Evolutionary conservation across 2,113 vertebrate genomes (phyloP), one percentile per base, ranked within the genome.

Genomic region (Cygnus atratus): DNA sequence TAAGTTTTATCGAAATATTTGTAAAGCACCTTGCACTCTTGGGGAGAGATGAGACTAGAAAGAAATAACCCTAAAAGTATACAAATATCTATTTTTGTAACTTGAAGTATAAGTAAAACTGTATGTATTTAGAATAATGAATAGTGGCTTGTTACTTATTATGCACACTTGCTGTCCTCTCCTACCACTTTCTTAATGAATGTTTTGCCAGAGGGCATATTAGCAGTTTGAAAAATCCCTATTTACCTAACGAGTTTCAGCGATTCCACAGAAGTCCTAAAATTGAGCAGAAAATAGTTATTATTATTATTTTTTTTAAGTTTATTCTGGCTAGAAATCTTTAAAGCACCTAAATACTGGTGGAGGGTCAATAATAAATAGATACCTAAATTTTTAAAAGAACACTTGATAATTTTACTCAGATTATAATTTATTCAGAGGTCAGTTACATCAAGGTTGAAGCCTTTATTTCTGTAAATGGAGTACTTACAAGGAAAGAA

Each of bases 211-310:
- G 81, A 93, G 37, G 62, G 19, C 84, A 28, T 62, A 79, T 76
- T 63, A 89, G 25, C 46, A 70, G 74, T 90, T 90, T 90, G 68
- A 92, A 96, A 92, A 95, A 88, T 75, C 33, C 39, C 5, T 77
- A 39, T 81, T 90, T 95, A 50, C 67, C 43, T 95, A 95, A 92
- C 67, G 63, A 87, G 29, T 87, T 94, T 83, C 77, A 83, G 46
- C 93, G 35, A 55, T 66, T 87, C 74, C 68, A 63, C 46, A 84
- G 63, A 66, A 70, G 37, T 88, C 37, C 37, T 70, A 77, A 78
- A 93, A 87, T 13, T 71, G 46, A 35, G 24, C 18, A 92, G 13
- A 59, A 46, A 63, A 25, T 31, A 20, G 6, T 24, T 94, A 80
- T 54, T 39, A 39, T 28, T 63, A 17, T 41, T 15, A 25, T 59